Evolutionary conservation across 2,888 invertebrate genomes (phyloP).

Genomic region (Thereva unica): DNA sequence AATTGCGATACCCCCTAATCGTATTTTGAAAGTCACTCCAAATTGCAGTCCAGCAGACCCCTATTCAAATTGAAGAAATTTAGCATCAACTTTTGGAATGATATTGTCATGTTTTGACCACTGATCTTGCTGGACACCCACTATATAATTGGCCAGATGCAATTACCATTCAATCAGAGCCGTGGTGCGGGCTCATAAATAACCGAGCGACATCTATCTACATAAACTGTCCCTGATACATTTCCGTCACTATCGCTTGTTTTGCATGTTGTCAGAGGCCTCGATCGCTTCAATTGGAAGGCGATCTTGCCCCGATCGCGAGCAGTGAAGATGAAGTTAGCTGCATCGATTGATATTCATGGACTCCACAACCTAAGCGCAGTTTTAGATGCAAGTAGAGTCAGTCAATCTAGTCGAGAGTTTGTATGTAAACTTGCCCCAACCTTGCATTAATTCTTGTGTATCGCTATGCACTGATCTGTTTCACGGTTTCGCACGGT

Average conservation of each 20-base stretch:
- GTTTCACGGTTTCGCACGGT: constrained; percentile 37
- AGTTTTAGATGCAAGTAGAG: background rate
- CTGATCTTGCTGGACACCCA: no score
- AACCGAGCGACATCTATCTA: constrained; percentile 7
- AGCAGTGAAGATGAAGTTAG: constrained; percentile 12
- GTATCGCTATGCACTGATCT: constrained; percentile 25
- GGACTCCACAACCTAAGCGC: constrained; percentile 3
- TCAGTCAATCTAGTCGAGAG: background rate
- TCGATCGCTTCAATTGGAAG: constrained; percentile 4
- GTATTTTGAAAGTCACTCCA: no score
- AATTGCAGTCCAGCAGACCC: no score
- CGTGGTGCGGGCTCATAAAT: no score
- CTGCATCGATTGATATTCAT: constrained; percentile 22
- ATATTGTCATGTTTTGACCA: no score
- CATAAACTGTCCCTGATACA: constrained; percentile 22
- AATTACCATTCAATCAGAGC: no score
- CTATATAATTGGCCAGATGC: no score
- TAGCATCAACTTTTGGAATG: no score
- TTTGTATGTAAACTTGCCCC: constrained; percentile 31
- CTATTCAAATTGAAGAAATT: no score
- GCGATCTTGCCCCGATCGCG: background rate
- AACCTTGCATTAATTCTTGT: constrained; percentile 35
- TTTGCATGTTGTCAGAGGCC: constrained; percentile 20
- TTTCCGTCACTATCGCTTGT: constrained; percentile 11
- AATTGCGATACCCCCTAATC: no score